Evolutionary conservation across 2,797 vertebrate species (phyloP).

Genomic region (Thripadectes ignobilis): DNA sequence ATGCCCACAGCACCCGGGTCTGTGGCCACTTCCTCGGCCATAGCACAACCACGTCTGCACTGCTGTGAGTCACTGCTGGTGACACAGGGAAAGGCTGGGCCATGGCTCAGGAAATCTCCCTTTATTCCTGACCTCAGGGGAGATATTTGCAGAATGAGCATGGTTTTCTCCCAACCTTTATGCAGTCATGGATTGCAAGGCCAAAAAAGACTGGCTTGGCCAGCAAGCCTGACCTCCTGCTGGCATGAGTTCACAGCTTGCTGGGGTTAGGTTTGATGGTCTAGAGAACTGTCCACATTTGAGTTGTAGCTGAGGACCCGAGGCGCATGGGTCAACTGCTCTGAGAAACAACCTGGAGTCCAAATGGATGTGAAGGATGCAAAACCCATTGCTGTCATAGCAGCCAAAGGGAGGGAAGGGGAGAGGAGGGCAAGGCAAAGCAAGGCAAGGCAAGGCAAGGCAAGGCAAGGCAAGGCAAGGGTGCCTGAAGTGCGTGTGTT

Average conservation of each 20-base stretch:
- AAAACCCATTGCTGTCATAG: not conserved
- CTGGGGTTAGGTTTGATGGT: not conserved
- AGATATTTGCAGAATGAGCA: not conserved
- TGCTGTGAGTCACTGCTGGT: not conserved
- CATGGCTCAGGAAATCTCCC: not conserved
- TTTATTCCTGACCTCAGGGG: accelerated
- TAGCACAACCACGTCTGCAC: not conserved
- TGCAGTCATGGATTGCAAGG: not conserved
- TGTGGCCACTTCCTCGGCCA: not conserved
- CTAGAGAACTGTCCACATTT: not conserved
- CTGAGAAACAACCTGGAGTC: not conserved
- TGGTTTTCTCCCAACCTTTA: not conserved
- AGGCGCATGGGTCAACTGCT: not conserved
- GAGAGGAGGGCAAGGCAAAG: not conserved
- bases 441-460: not conserved
- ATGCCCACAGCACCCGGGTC: not conserved
- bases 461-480: not conserved
- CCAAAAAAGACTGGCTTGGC: not conserved
- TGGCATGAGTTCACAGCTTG: not conserved
- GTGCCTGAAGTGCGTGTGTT: not conserved
- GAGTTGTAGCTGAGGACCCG: not conserved
- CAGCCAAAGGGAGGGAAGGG: not conserved
- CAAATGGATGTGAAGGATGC: not conserved
- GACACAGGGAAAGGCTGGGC: not conserved
- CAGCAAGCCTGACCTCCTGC: not conserved